Conservation (phyloP, 2,888 invertebrate species). For the Drosophila niveifrons region DNA sequence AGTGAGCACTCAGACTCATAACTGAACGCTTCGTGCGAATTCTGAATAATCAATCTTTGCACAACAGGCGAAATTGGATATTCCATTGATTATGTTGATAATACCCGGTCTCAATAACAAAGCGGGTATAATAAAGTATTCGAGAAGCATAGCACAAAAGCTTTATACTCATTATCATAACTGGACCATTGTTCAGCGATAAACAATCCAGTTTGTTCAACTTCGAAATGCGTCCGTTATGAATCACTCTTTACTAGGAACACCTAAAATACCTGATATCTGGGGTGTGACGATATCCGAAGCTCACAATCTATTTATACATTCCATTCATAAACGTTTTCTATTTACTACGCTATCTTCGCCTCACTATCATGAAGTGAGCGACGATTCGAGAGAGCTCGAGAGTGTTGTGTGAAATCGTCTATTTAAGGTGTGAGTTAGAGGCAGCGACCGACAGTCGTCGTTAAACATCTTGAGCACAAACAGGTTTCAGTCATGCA, state of each 20-base stretch:
- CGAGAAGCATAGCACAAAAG: too few relatives aligned
- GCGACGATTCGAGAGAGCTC: too few relatives aligned
- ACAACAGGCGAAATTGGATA: too few relatives aligned
- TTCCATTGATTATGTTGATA: background rate
- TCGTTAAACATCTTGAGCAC: background rate
- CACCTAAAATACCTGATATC: background rate
- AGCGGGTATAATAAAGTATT: too few relatives aligned
- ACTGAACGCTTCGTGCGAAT: background rate
- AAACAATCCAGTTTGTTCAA: background rate
- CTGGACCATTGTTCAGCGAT: background rate
- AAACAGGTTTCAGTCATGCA: slow-evolving; percentile 17
- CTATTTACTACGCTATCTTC: background rate
- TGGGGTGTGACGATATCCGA: background rate
- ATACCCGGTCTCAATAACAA: background rate
- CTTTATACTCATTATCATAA: background rate
- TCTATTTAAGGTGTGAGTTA: background rate
- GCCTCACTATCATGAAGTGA: too few relatives aligned
- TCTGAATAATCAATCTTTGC: background rate
- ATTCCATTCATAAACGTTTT: background rate
- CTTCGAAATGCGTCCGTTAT: background rate
- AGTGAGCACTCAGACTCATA: background rate
- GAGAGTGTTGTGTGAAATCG: background rate
- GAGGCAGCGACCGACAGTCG: slow-evolving; percentile 8
- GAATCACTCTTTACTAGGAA: background rate
- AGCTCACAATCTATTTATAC: background rate